Evolutionary conservation across 2,888 invertebrate genomes (phyloP).

Genomic region (Hydriomena furcata): DNA sequence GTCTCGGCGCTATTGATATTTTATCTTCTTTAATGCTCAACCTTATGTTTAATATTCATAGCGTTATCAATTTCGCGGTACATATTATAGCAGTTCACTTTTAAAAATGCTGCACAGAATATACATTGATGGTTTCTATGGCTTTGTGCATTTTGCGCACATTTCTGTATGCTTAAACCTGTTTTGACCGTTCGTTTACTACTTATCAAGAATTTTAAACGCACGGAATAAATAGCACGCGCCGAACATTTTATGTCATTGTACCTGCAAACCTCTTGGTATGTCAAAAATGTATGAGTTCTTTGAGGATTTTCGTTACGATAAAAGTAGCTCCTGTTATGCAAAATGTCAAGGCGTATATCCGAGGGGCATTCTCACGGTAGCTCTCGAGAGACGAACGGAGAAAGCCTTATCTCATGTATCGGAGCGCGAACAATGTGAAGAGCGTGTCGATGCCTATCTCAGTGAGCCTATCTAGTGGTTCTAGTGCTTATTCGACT

Average conservation of each 20-base stretch:
- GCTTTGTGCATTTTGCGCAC: neutral
- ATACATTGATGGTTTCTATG: no score
- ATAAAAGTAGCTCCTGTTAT: slow-evolving; percentile 60
- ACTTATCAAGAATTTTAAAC: slow-evolving; percentile 20
- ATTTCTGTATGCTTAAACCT: slow-evolving; percentile 22
- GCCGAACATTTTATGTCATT: slow-evolving; percentile 27
- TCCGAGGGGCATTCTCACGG: slow-evolving; percentile 71
- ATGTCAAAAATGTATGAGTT: slow-evolving; percentile 31
- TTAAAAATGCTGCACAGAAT: no score
- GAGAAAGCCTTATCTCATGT: slow-evolving; percentile 79
- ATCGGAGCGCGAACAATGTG: slow-evolving; percentile 77
- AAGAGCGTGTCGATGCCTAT: slow-evolving; percentile 78
- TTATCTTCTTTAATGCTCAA: slow-evolving; percentile 11
- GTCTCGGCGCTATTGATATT: slow-evolving; percentile 35
- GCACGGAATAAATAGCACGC: slow-evolving; percentile 26
- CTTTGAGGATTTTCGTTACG: slow-evolving; percentile 50
- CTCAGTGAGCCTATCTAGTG: slow-evolving; percentile 65
- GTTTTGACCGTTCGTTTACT: slow-evolving; percentile 17
- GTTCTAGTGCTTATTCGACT: slow-evolving; percentile 67
- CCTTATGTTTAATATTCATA: neutral
- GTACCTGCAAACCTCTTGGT: slow-evolving; percentile 19
- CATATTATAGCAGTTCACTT: no score
- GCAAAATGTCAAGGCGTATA: slow-evolving; percentile 61
- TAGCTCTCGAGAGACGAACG: slow-evolving; percentile 67
- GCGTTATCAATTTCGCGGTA: no score